phyloP scores from a whole-genome alignment of 2,888 invertebrate genomes.

The Pyrocoelia pectoralis region DNA sequence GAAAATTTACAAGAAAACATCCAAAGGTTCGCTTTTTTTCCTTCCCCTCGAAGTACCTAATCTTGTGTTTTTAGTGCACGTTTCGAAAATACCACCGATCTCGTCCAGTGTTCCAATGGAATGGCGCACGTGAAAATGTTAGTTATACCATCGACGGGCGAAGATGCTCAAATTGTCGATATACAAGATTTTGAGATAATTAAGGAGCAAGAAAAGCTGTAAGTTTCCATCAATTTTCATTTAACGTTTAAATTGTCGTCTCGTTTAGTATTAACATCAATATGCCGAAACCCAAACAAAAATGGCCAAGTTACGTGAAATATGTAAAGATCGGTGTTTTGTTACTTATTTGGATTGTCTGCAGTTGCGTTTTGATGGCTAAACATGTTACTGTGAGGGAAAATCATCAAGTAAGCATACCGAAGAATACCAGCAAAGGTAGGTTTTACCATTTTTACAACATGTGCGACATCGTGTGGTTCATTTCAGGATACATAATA shows the following conservation, averaged over 20 bases:
- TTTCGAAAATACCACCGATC: not conserved
- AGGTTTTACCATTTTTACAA: too few species aligned
- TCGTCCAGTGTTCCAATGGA: not conserved
- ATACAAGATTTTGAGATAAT: not conserved
- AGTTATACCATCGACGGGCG: not conserved
- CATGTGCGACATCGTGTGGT: too few species aligned
- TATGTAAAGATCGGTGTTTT: constrained; percentile 67
- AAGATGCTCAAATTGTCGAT: not conserved
- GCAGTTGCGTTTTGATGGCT: constrained; percentile 72
- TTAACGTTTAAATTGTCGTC: not conserved
- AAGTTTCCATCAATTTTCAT: not conserved
- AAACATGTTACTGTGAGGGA: constrained; percentile 72
- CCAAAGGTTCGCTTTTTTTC: not conserved
- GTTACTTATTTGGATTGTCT: constrained; percentile 71
- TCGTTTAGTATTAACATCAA: not conserved
- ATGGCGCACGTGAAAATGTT: constrained; percentile 11
- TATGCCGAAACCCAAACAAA: constrained; percentile 34
- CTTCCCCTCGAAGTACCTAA: not conserved
- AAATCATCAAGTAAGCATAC: constrained; percentile 67
- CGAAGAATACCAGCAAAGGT: constrained; percentile 35
- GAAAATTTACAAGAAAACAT: constrained; percentile 8
- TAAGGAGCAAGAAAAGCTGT: not conserved
- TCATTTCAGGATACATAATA: constrained; percentile 47
- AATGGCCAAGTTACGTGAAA: constrained; percentile 37
- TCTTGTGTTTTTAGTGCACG: not conserved